These are phyloP conservation scores for Onthophagus taurus DNA, from an alignment of 1,140 invertebrate species.

Conservation along the genomic window DNA sequence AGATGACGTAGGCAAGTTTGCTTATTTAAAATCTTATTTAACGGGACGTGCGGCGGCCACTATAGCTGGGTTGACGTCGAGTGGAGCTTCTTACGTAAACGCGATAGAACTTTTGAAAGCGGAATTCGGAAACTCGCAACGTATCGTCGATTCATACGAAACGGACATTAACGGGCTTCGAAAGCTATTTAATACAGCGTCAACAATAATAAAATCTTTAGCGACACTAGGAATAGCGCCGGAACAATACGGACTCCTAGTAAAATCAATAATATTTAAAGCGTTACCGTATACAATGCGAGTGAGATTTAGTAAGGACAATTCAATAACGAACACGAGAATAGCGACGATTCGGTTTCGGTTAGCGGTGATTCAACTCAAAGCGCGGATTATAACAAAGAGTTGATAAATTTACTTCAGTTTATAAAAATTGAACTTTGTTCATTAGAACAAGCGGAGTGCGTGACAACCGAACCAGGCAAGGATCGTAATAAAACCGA, in stretches of 20 bases:
- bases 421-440: too few species aligned
- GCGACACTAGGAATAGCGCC: not conserved
- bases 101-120: constrained; percentile 1
- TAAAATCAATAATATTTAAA: constrained; percentile 4
- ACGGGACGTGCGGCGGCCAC: not conserved
- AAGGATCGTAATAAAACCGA: too few species aligned
- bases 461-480: too few species aligned
- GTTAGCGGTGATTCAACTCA: too few species aligned
- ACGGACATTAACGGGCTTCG: not conserved
- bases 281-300: not conserved
- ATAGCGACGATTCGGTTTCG: too few species aligned
- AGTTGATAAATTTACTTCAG: too few species aligned
- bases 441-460: too few species aligned
- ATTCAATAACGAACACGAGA: too few species aligned
- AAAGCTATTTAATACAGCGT: not conserved
- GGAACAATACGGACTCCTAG: not conserved
- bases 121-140: not conserved
- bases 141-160: too few species aligned
- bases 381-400: too few species aligned
- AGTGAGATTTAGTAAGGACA: not conserved
- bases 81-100: not conserved
- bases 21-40: not conserved
- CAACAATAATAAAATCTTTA: not conserved
- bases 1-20: not conserved
- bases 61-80: not conserved